These are phyloP conservation scores for Python bivittatus DNA, from an alignment of 2,113 vertebrate genomes.

Conservation along the genomic window DNA sequence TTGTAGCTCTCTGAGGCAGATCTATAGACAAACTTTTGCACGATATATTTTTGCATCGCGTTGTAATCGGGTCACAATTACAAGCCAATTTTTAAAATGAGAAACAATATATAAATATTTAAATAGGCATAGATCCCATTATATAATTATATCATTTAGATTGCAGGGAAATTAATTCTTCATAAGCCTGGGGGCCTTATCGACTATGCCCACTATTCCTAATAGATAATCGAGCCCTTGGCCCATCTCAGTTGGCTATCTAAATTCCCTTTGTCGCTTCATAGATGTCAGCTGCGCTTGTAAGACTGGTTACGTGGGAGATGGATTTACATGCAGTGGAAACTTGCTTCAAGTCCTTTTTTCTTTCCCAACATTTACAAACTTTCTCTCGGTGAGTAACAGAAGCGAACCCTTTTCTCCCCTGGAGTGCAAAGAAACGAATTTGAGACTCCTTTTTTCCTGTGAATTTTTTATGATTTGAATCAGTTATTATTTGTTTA, in stretches of 20 bases:
- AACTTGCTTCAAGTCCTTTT: conserved; percentile 90
- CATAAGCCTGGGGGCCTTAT: background rate
- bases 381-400: conserved; percentile 84
- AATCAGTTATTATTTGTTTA: background rate
- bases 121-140: background rate
- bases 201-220: background rate
- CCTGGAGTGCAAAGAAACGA: background rate
- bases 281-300: conserved; percentile 91
- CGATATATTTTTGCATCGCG: background rate
- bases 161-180: background rate
- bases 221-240: background rate
- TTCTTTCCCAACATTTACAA: conserved; percentile 79
- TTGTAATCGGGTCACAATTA: background rate
- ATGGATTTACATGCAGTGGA: conserved; percentile 85
- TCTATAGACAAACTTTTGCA: background rate
- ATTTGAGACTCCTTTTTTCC: background rate
- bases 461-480: background rate
- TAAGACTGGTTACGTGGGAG: conserved; percentile 85
- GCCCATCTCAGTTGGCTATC: background rate
- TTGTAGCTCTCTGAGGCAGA: background rate
- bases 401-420: fast-evolving
- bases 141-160: background rate
- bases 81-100: background rate
- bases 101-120: background rate
- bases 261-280: conserved; percentile 19